Evolutionary conservation across 1,140 invertebrate species (phyloP).

Genomic region (roundworm (Caenorhabditis elegans)): WBcel235 BX284605.5:8001501-8002000

Average conservation of each 20-base stretch:
- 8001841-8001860: background rate
- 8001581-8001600: slow-evolving; percentile 9
- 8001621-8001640: no score
- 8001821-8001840: background rate
- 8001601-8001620: no score
- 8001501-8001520: background rate
- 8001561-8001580: background rate
- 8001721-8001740: no score
- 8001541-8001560: background rate
- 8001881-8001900: background rate
- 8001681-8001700: no score
- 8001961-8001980: background rate
- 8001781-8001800: background rate
- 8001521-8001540: background rate
- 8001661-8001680: no score
- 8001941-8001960: background rate
- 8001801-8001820: background rate
- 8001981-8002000: background rate
- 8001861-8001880: background rate
- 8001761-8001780: background rate
- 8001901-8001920: background rate
- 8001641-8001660: no score
- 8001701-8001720: no score
- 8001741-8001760: no score
- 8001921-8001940: background rate